Conservation (phyloP, 1,140 invertebrate species). For the Holotrichia oblita region DNA sequence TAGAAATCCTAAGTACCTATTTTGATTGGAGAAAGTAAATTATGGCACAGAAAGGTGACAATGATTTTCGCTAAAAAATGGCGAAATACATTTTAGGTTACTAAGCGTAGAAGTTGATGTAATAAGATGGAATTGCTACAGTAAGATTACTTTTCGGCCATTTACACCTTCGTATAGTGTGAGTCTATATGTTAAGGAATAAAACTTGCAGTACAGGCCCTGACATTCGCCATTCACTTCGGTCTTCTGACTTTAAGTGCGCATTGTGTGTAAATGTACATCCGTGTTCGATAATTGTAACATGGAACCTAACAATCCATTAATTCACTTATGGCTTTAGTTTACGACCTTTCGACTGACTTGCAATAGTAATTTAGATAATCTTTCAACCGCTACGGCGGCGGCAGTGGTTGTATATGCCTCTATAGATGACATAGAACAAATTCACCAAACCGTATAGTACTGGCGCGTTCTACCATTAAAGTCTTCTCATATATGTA, state of each 20-base stretch:
- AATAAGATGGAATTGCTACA: no score
- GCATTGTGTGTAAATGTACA: constrained; percentile 57
- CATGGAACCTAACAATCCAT: constrained; percentile 54
- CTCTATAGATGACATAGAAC: constrained; percentile 27
- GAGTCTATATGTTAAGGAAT: neutral
- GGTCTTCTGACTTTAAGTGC: constrained; percentile 46
- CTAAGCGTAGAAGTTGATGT: no score
- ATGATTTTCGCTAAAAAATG: no score
- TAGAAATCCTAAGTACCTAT: no score
- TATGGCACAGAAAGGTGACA: no score
- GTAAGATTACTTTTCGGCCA: no score
- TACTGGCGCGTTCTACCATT: neutral
- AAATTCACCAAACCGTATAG: constrained; percentile 22
- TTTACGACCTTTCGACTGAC: constrained; percentile 44
- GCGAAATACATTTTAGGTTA: no score
- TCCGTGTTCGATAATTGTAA: constrained; percentile 56
- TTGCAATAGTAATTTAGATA: constrained; percentile 43
- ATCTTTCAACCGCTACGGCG: constrained; percentile 27
- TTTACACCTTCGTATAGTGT: neutral
- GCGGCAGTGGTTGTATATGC: constrained; percentile 28
- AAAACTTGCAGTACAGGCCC: neutral
- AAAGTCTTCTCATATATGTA: neutral
- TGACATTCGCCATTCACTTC: constrained; percentile 35
- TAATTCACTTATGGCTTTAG: constrained; percentile 51
- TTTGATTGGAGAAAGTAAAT: no score